Evolutionary conservation across 2,797 vertebrate species (phyloP), one percentile per base, ranked within the genome.

Genomic region (Smutsia temminckii): DNA sequence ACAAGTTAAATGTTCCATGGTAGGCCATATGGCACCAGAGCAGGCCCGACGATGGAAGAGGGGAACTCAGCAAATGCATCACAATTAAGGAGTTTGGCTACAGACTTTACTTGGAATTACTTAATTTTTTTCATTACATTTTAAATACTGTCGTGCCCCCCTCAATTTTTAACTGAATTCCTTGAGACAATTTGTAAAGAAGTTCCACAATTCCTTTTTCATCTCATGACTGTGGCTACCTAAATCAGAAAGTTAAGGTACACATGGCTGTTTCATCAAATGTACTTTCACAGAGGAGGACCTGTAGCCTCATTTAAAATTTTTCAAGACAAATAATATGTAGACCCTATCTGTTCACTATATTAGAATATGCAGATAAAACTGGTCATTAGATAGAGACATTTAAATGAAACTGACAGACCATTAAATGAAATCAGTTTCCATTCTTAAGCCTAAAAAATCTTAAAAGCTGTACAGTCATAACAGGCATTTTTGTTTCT

Each of bases 1-100:
- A 99, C 99, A 99, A 99, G 99, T 99, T 99, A 99, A 99, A 99
- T 99, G 99, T 99, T 99, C 99, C 99, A 99, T 99, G 99, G 98
- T 99, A 99, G 98, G 99, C 99, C 99, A 99, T 99, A 99, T 99
- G 99, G 99, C 99, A 98, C 96, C 96, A 96, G 98, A 98, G 98
- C 98, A 97, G 98, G 98, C 98, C 98, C 96, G 97, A 93, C 98
- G 96, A 97, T 98, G 98, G 98, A 98, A 98, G 98, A 98, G 98
- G 98, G 97, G 97, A 97, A 97, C 98, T 98, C 98, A 95, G 98
- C 98, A 98, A 99, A 99, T 99, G 98, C 98, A 99, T 99, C 99
- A 99, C 99, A 98, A 99, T 99, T 98, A 99, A 98, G 98, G 98
- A 98, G 97, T 98, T 98, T 98, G 98, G 98, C 99, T 98, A 96